Evolutionary conservation across 2,113 vertebrate genomes (phyloP).

Genomic region (Apodemus sylvaticus): DNA sequence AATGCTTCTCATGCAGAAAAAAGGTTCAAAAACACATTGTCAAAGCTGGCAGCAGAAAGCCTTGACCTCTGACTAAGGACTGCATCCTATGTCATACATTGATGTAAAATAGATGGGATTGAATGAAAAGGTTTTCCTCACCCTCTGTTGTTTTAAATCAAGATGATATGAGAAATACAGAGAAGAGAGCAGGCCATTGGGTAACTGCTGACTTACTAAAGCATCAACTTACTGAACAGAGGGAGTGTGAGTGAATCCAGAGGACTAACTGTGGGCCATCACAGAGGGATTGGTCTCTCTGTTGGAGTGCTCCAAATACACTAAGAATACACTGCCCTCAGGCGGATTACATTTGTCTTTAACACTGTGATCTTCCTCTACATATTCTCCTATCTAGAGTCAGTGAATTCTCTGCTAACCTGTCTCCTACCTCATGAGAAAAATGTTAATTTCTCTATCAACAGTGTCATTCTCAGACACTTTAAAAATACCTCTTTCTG

Average conservation of each 20-base stretch:
- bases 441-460: not conserved
- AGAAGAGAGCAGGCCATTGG: not conserved
- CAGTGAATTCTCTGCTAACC: not conserved
- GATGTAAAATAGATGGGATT: not conserved
- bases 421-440: not conserved
- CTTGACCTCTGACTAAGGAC: not conserved
- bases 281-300: rapidly evolving
- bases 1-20: not conserved
- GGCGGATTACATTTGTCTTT: not conserved
- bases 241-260: not conserved
- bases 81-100: not conserved
- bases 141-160: not conserved
- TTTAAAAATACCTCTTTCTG: not conserved
- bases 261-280: not conserved
- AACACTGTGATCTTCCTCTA: not conserved
- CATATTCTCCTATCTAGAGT: not conserved
- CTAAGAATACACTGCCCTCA: not conserved
- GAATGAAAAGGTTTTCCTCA: not conserved
- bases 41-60: not conserved
- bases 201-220: too few species aligned
- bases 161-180: not conserved
- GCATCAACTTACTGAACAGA: too few species aligned
- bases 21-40: too few species aligned
- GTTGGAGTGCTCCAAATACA: not conserved
- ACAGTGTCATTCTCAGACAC: not conserved